phyloP scores from a whole-genome alignment of 2,113 vertebrate species.

The Hucho hucho region DNA sequence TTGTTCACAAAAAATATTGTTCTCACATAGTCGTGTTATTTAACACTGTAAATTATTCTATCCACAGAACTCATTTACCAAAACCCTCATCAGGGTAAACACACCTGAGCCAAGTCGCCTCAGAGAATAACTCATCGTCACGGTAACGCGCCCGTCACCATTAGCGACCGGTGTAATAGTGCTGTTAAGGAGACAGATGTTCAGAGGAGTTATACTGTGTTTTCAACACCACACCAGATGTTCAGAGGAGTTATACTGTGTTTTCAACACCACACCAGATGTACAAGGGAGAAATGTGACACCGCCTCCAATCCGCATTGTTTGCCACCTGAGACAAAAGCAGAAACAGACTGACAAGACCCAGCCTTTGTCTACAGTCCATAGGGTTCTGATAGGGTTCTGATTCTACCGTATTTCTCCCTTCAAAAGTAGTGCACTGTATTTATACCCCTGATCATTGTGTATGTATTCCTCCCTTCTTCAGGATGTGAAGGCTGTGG shows the following conservation, averaged over 20 bases:
- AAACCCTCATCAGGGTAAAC: not conserved
- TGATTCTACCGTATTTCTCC: not conserved
- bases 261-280: too few species aligned
- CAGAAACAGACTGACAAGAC: too few species aligned
- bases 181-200: not conserved
- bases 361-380: too few species aligned
- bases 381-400: not conserved
- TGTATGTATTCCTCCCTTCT: constrained; percentile 12
- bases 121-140: not conserved
- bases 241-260: not conserved
- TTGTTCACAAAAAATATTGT: too few species aligned
- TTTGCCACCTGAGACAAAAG: too few species aligned
- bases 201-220: not conserved
- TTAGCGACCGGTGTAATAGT: not conserved
- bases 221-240: not conserved
- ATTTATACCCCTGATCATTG: not conserved
- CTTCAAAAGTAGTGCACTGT: too few species aligned
- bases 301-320: too few species aligned
- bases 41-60: not conserved
- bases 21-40: too few species aligned
- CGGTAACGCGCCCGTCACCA: not conserved
- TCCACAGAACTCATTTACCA: not conserved
- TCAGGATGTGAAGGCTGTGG: constrained; percentile 97
- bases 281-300: too few species aligned
- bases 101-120: not conserved